A percentile compares a stretch with the other conserved stretches of the same genome.
Conservation (phyloP, 2,113 vertebrate species). For the Neotoma lepida region DNA sequence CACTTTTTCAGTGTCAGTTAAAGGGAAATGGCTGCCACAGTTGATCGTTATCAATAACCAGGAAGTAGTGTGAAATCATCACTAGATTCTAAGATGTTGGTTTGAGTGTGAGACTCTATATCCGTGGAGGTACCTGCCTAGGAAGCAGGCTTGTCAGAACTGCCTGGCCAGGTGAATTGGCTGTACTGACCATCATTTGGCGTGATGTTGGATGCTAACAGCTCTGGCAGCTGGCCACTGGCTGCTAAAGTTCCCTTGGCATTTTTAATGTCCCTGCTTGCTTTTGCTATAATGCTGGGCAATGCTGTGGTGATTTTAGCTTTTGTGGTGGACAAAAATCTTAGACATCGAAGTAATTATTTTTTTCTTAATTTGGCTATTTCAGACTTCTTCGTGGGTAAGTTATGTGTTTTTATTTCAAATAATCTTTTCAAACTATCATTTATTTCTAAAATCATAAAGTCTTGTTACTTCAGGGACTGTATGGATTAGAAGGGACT, state of each 20-base stretch:
- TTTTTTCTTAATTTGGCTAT: conserved; percentile 94
- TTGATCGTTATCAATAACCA: conserved; percentile 55
- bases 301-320: conserved; percentile 92
- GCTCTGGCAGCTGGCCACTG: conserved; percentile 67
- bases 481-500: neutral
- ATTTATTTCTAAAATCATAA: conserved; percentile 57
- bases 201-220: neutral
- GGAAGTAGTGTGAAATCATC: conserved; percentile 65
- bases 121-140: neutral
- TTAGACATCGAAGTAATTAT: conserved; percentile 92
- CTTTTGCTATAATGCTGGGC: conserved; percentile 89
- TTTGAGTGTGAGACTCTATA: neutral
- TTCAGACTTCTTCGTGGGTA: conserved; percentile 95
- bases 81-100: neutral
- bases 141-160: neutral
- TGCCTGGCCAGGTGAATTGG: neutral
- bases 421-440: neutral
- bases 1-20: conserved; percentile 37
- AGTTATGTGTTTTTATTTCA: conserved; percentile 80
- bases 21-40: conserved; percentile 61
- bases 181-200: neutral
- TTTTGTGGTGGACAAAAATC: conserved; percentile 91
- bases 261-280: conserved; percentile 89
- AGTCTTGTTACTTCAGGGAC: conserved; percentile 53
- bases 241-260: conserved; percentile 83